Base-by-base conservation (phyloP, 1,140 invertebrate genomes). In the Hycleus cichorii region DNA sequence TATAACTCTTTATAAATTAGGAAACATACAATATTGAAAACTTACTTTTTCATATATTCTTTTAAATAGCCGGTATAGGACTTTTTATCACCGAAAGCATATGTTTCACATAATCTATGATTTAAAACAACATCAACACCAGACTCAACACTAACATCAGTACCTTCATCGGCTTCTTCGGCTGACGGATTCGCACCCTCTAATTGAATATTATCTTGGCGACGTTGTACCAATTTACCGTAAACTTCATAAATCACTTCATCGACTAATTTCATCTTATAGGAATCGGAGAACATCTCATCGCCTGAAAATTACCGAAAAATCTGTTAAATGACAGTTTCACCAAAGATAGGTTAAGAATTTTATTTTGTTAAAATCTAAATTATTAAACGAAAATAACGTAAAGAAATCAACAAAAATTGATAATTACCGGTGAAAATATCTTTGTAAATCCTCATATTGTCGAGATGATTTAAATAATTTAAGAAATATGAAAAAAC, bases 261-360 rank as follows among this genome's bases (percentile, higher is more conserved):
- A 73, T 97, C 93, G 9, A 97, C 80, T 47, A 97, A 76, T 74
- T 96, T 94, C 58, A 95, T 86, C 79, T 90, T 96, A 75, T 93
- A 96, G n/a, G 91, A 90, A 77, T 98, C 95, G 39, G 94, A 94
- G 80, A 96, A 96, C 88, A 98, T 93, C 79, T 98, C 95, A 76
- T 98, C 95, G 67, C 92, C 93, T 91, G 78, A 73, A 80, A 82
- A 63, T 59, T 59, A 59, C 53, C 44, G 39, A 7, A 39, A 39
- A 39, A 39, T 7, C 10, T 39, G 39, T 49, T 44, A 57, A 11
- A 45, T 61, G 61, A 63, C 57, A 60, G 62, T 32, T 59, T 5
- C 7, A 32, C 18, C 44, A 45, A 32, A 57, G 11, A 10, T 44
- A 60, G 43, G 48, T 60, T 49, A 27, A 57, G 6, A 39, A 45